phyloP scores from a whole-genome alignment of 2,888 invertebrate species.

The Fragum fragum region DNA sequence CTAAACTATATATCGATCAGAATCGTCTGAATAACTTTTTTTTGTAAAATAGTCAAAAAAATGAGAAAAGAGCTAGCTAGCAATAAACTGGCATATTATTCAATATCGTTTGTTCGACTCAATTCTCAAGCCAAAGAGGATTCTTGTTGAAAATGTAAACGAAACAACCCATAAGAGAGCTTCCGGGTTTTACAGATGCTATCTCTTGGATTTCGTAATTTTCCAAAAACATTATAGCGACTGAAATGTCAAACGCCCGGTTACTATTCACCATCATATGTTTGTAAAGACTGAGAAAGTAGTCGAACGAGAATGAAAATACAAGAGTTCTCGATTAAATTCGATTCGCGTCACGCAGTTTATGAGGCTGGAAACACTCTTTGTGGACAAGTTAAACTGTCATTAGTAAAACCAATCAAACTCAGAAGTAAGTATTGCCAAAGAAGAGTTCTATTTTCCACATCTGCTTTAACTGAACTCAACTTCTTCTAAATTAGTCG shows the following conservation, averaged over 20 bases:
- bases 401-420: conserved; percentile 75
- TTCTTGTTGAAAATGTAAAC: background rate
- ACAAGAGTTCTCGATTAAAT: conserved; percentile 74
- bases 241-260: too few relatives aligned
- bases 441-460: too few relatives aligned
- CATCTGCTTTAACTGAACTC: too few relatives aligned
- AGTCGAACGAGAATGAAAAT: conserved; percentile 69
- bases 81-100: too few relatives aligned
- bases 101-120: background rate
- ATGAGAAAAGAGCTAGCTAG: too few relatives aligned
- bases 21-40: too few relatives aligned
- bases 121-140: background rate
- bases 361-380: conserved; percentile 71
- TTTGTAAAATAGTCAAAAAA: too few relatives aligned
- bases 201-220: background rate
- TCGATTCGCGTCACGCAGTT: conserved; percentile 75
- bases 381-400: conserved; percentile 71
- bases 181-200: conserved; percentile 8
- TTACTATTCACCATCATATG: background rate
- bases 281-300: background rate
- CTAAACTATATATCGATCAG: too few relatives aligned
- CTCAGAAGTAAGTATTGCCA: conserved; percentile 72
- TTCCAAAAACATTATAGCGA: background rate
- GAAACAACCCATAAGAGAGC: background rate
- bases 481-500: too few relatives aligned